Percentiles rank a stretch among this genome's conserved stretches.
Conservation (phyloP, 2,113 vertebrate species). For the Lepisosteus osseus region DNA sequence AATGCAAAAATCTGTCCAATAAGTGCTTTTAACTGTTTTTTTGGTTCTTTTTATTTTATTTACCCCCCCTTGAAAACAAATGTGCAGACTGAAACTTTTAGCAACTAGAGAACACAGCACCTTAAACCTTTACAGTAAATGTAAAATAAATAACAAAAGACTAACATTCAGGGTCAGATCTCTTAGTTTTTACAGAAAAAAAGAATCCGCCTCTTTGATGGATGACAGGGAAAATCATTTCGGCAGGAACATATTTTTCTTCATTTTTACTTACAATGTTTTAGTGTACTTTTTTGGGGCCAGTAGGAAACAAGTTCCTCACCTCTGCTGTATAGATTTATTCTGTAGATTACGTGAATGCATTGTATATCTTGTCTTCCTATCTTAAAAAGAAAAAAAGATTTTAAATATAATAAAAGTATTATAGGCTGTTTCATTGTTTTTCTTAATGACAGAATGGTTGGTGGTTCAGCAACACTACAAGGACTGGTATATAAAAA, state of each 20-base stretch:
- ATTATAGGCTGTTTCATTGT: conserved; percentile 77
- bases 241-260: conserved; percentile 44
- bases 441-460: conserved; percentile 69
- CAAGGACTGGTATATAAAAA: conserved; percentile 44
- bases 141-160: conserved; percentile 13
- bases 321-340: conserved; percentile 67
- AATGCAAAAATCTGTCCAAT: conserved; percentile 13
- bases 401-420: conserved; percentile 87
- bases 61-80: not conserved
- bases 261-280: conserved; percentile 49
- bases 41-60: conserved; percentile 8
- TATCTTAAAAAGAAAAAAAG: conserved; percentile 62
- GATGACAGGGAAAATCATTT: conserved; percentile 56
- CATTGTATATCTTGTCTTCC: conserved; percentile 83
- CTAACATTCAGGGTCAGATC: conserved; percentile 15
- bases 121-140: conserved; percentile 37
- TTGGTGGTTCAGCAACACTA: conserved; percentile 54
- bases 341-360: conserved; percentile 72
- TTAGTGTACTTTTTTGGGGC: conserved; percentile 49
- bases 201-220: conserved; percentile 33
- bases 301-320: conserved; percentile 64
- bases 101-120: conserved; percentile 32
- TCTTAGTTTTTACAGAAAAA: not conserved
- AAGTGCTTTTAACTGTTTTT: conserved; percentile 11
- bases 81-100: conserved; percentile 6